phyloP scores from a whole-genome alignment of 2,797 vertebrate species.

The Chrosomus eos region DNA sequence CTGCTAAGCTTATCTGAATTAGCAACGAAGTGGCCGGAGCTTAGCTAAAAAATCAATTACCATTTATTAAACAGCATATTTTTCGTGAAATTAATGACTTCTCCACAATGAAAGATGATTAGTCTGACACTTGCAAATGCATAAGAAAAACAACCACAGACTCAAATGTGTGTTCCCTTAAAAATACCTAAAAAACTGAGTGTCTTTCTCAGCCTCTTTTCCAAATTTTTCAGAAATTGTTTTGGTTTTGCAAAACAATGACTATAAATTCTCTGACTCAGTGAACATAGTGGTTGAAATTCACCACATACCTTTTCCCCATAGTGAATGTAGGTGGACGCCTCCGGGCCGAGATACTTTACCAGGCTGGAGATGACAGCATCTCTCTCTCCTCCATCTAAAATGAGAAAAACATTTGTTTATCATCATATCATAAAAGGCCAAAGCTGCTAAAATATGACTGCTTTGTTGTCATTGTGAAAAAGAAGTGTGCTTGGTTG shows the following conservation, averaged over 20 bases:
- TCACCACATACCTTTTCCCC: slow-evolving; percentile 75
- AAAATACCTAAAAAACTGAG: neutral
- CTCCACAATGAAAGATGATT: neutral
- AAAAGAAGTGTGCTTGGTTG: neutral
- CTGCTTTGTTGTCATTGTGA: slow-evolving; percentile 20
- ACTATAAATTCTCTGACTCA: slow-evolving; percentile 19
- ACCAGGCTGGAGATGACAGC: slow-evolving; percentile 74
- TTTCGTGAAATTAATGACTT: neutral
- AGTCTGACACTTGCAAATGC: neutral
- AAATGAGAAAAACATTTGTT: slow-evolving; percentile 41
- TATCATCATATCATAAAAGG: slow-evolving; percentile 29
- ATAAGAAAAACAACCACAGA: neutral
- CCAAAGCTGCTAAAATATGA: slow-evolving; percentile 53
- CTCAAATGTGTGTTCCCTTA: neutral
- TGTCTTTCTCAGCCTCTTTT: neutral
- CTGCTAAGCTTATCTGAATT: neutral
- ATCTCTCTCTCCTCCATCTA: slow-evolving; percentile 71
- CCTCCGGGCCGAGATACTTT: slow-evolving; percentile 77
- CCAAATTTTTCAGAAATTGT: neutral
- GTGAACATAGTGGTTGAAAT: slow-evolving; percentile 21
- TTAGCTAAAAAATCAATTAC: neutral
- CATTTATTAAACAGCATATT: neutral
- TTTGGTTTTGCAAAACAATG: neutral
- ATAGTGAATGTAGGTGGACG: slow-evolving; percentile 76
- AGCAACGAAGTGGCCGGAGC: neutral